phyloP scores from a whole-genome alignment of 1,140 invertebrate genomes.

The Sitobion miscanthi region DNA sequence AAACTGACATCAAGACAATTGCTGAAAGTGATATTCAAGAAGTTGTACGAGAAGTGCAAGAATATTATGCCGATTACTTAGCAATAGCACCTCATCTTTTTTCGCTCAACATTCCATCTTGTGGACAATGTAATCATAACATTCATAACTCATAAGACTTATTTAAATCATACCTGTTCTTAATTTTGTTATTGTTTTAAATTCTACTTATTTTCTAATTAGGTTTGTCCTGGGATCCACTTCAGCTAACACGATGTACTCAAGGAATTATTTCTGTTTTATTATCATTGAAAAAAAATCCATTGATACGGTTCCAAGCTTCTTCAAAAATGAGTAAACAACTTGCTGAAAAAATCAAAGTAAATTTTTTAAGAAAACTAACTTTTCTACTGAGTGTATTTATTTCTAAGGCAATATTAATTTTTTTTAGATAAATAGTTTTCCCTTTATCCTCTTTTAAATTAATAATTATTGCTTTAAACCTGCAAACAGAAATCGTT shows the following conservation, averaged over 20 bases:
- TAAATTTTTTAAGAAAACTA: conserved; percentile 52
- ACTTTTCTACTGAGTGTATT: background rate
- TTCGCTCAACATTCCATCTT: conserved; percentile 73
- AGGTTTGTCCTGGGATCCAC: conserved; percentile 78
- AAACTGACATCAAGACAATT: conserved; percentile 93
- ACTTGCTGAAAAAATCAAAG: conserved; percentile 82
- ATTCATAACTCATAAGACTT: background rate
- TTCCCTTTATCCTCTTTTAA: background rate
- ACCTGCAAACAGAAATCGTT: background rate
- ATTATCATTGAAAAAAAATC: conserved; percentile 90
- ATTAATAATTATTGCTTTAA: background rate
- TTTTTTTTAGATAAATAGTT: background rate
- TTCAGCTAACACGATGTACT: conserved; percentile 76
- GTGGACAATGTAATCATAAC: conserved; percentile 67
- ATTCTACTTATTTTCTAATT: conserved; percentile 56
- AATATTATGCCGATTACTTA: conserved; percentile 94
- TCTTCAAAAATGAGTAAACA: conserved; percentile 85
- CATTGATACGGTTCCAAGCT: conserved; percentile 89
- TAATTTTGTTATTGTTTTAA: conserved; percentile 7
- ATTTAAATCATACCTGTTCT: background rate
- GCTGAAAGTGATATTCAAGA: conserved; percentile 98
- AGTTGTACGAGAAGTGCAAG: conserved; percentile 92
- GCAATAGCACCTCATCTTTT: conserved; percentile 91
- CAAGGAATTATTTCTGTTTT: conserved; percentile 87
- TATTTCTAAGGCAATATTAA: background rate